phyloP scores from a whole-genome alignment of 2,113 vertebrate species.

The Calyptomena viridis region DNA sequence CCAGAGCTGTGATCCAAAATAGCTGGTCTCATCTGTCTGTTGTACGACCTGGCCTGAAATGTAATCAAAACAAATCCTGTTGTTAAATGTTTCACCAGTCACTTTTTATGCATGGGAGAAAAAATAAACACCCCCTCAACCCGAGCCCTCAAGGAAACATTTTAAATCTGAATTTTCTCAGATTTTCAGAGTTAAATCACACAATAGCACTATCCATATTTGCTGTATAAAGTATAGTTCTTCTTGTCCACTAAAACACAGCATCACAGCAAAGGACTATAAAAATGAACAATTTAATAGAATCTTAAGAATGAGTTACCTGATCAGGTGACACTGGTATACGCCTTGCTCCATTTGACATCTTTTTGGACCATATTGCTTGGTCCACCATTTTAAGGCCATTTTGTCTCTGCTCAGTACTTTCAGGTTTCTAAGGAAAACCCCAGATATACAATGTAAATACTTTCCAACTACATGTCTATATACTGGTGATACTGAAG shows the following conservation, averaged over 20 bases:
- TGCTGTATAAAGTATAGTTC: neutral
- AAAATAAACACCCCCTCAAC: neutral
- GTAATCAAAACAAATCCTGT: neutral
- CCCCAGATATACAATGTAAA: neutral
- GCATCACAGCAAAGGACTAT: neutral
- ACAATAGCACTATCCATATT: neutral
- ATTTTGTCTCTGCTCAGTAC: conserved; percentile 95
- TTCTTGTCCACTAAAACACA: neutral
- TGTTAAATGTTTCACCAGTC: neutral
- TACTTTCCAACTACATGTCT: neutral
- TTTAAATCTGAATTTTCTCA: neutral
- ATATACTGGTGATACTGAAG: neutral
- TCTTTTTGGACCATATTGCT: conserved; percentile 99
- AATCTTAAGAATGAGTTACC: conserved; percentile 67
- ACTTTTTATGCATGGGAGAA: neutral
- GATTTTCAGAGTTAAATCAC: neutral
- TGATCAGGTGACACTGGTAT: conserved; percentile 94
- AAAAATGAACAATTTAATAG: neutral
- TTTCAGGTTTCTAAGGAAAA: conserved; percentile 87
- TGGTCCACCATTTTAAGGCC: conserved; percentile 99
- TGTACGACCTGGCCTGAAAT: conserved; percentile 88
- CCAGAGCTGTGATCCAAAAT: conserved; percentile 90
- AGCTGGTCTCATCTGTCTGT: conserved; percentile 92
- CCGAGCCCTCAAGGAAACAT: neutral
- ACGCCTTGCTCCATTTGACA: conserved; percentile 94